These are phyloP conservation scores for Myoxocephalus aenaeus DNA, from an alignment of 2,797 vertebrate genomes.

Conservation along the genomic window DNA sequence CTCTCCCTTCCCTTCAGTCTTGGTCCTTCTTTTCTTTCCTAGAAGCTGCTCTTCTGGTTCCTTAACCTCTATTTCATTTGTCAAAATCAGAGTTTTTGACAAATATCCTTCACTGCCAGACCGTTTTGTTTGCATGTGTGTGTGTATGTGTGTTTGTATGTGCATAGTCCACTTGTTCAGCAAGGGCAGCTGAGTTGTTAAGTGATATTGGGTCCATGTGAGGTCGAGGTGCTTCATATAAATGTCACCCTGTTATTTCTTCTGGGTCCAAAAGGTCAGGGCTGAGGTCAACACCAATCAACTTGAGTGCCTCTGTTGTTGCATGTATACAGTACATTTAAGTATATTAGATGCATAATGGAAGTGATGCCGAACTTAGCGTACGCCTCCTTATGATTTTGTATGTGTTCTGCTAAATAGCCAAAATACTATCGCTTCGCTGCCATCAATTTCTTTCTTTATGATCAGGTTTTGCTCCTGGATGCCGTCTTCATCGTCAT, in stretches of 20 bases:
- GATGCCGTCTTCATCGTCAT: constrained; percentile 65
- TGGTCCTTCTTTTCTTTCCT: constrained; percentile 34
- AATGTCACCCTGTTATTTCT: constrained; percentile 59
- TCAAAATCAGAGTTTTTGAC: constrained; percentile 36
- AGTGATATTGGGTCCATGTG: constrained; percentile 39
- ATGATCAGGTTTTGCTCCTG: constrained; percentile 14
- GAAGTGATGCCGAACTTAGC: constrained; percentile 6
- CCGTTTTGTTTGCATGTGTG: background rate
- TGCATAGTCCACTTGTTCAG: constrained; percentile 8
- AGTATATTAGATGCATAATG: constrained; percentile 43
- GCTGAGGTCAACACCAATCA: constrained; percentile 63
- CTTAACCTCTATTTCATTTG: constrained; percentile 59
- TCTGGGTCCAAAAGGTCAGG: constrained; percentile 52
- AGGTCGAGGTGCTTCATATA: constrained; percentile 65
- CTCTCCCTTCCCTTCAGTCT: constrained; percentile 26
- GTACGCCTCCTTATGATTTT: background rate
- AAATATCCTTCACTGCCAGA: constrained; percentile 19
- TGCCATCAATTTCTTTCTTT: constrained; percentile 4
- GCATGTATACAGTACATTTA: constrained; percentile 27
- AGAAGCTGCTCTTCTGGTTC: constrained; percentile 44
- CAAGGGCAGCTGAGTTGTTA: constrained; percentile 45
- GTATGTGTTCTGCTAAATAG: background rate
- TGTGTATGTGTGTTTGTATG: constrained; percentile 14
- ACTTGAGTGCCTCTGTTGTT: constrained; percentile 52
- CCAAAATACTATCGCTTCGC: background rate